Base-by-base conservation (phyloP, 2,888 invertebrate genomes). In the Portevinia maculata region DNA sequence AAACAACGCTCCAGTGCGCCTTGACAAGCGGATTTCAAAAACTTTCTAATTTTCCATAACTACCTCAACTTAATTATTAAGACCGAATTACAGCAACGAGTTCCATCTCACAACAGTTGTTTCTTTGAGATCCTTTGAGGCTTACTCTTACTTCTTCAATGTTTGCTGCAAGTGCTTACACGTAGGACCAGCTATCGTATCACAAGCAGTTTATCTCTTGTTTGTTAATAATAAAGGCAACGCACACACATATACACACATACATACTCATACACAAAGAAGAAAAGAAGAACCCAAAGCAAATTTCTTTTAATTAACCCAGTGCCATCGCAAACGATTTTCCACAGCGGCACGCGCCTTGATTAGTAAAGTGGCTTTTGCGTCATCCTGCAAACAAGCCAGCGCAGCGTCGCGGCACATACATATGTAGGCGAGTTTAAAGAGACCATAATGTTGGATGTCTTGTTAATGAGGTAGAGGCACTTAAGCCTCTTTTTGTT, bases 251-350 rank as follows among this genome's bases (percentile, higher is more conserved):
- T n/a, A n/a, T n/a, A n/a, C n/a, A n/a, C n/a, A 32, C 8, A 15
- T 6, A 44, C 7, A 41, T 7, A 13, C 2, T 2, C 24, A 24
- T 6, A 39, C 5, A 15, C 13, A 39, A 39, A 9, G 7, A 9
- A 32, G 8, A 32, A 24, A 32, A 41, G n/a, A 34, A 57, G 32
- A 28, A 5, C 19, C 46, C 34, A 32, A 62, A 62, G 15, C 50
- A 69, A 79, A 75, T 50, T 69, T 41, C 62, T 69, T 64, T 62
- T 55, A 79, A 79, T 79, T 79, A 79, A 79, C 74, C 60, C 69
- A 75, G 62, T 69, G 79, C 28, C 62, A 19, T 50, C 7, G 55
- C 24, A 62, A 62, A 62, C 17, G 44, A 41, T 57, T 69, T 55
- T 41, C 67, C 53, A 37, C 44, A 74, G 65, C 65, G 60, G 69